A percentile compares a stretch with the other conserved stretches of the same genome.
phyloP scores from a whole-genome alignment of 2,113 vertebrate species.

The Tupaia tana region DNA sequence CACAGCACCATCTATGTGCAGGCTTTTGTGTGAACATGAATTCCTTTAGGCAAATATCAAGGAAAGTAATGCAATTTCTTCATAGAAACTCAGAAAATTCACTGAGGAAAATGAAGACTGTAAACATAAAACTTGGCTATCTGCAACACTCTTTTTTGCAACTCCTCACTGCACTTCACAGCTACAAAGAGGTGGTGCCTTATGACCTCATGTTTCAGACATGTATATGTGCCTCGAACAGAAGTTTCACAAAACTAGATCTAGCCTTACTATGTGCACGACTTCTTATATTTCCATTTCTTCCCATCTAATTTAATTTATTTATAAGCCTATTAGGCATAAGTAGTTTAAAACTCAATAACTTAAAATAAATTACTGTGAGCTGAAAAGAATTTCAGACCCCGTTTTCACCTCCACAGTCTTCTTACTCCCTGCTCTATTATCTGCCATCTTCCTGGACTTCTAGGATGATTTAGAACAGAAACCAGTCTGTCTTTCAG shows the following conservation, averaged over 20 bases:
- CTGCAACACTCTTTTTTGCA: neutral
- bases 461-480: neutral
- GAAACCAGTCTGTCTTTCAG: neutral
- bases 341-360: neutral
- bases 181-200: neutral
- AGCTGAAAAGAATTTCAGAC: neutral
- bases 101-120: neutral
- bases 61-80: neutral
- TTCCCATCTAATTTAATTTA: neutral
- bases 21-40: neutral
- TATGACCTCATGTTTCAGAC: neutral
- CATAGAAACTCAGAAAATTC: neutral
- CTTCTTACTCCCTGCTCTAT: neutral
- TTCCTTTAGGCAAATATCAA: neutral
- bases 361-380: no score
- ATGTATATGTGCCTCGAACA: neutral
- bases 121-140: neutral
- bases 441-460: neutral
- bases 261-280: no score
- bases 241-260: neutral
- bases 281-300: neutral
- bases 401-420: no score
- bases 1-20: neutral
- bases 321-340: rapidly evolving
- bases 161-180: neutral